A percentile compares a stretch with the other conserved stretches of the same genome.
Evolutionary conservation across 2,113 vertebrate species (phyloP).

Genomic region (Perca flavescens): DNA sequence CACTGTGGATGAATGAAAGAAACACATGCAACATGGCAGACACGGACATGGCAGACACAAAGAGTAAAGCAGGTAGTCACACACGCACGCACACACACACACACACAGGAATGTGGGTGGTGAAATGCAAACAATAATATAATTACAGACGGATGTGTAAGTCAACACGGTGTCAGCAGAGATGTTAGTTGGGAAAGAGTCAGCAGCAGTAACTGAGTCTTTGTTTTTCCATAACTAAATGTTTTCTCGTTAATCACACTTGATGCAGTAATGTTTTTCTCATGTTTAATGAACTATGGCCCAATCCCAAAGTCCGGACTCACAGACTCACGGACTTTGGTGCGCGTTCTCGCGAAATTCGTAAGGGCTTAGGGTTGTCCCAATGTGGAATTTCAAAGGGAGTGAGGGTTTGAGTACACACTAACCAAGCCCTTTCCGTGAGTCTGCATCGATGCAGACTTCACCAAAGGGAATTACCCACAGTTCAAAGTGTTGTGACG

Average conservation of each 20-base stretch:
- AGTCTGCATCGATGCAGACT: too few species aligned
- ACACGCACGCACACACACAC: slow-evolving; percentile 12
- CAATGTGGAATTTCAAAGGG: too few species aligned
- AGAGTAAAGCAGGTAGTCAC: background rate
- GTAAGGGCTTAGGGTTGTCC: too few species aligned
- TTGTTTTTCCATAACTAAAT: background rate
- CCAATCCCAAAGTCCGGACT: too few species aligned
- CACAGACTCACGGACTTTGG: too few species aligned
- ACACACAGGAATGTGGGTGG: background rate
- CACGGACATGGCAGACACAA: background rate
- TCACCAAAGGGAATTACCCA: too few species aligned
- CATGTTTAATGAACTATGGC: background rate
- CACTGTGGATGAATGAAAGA: background rate
- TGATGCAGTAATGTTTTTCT: background rate
- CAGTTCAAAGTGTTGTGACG: too few species aligned
- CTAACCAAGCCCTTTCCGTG: too few species aligned
- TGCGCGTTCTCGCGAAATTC: too few species aligned
- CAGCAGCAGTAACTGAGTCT: background rate
- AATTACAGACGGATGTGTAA: background rate
- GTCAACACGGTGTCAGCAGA: background rate
- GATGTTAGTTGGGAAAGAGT: slow-evolving; percentile 1
- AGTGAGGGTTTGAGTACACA: too few species aligned
- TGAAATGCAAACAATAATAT: background rate
- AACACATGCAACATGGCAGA: slow-evolving; percentile 32
- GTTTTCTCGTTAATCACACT: background rate